A percentile compares a stretch with the other conserved stretches of the same genome.
phyloP scores from a whole-genome alignment of 2,888 invertebrate species.

The Drosophila dives region DNA sequence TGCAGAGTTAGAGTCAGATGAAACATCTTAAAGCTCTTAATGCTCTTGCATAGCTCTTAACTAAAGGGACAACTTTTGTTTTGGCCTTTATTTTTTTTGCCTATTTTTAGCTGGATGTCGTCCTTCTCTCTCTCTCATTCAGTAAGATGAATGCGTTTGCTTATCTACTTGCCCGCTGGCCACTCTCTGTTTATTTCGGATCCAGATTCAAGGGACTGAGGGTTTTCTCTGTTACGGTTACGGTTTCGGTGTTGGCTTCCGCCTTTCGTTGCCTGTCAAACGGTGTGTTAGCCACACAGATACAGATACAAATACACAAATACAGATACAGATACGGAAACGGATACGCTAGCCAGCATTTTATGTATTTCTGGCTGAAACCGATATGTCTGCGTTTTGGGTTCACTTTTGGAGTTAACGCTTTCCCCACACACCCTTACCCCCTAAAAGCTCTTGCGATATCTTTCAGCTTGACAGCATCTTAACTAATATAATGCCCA shows the following conservation, averaged over 20 bases:
- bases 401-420: conserved; percentile 27
- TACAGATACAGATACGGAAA: conserved; percentile 38
- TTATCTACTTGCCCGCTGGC: conserved; percentile 74
- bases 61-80: conserved; percentile 50
- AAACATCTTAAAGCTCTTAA: conserved; percentile 56
- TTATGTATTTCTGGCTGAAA: conserved; percentile 49
- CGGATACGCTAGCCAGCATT: conserved; percentile 34
- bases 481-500: conserved; percentile 83
- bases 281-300: conserved; percentile 53
- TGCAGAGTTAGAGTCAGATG: conserved; percentile 23
- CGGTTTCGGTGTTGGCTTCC: conserved; percentile 39
- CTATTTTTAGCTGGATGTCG: conserved; percentile 17
- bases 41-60: conserved; percentile 32
- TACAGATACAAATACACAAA: conserved; percentile 11
- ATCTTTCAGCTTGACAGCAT: conserved; percentile 81
- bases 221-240: conserved; percentile 23
- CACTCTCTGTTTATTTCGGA: conserved; percentile 56
- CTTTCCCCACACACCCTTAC: background rate
- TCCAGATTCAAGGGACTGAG: background rate
- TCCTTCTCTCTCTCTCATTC: conserved; percentile 31
- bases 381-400: conserved; percentile 55
- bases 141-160: conserved; percentile 79
- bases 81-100: conserved; percentile 42
- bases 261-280: conserved; percentile 70
- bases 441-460: conserved; percentile 34